Base-by-base conservation (phyloP, 2,888 invertebrate species). In the Parnassius orleans region DNA sequence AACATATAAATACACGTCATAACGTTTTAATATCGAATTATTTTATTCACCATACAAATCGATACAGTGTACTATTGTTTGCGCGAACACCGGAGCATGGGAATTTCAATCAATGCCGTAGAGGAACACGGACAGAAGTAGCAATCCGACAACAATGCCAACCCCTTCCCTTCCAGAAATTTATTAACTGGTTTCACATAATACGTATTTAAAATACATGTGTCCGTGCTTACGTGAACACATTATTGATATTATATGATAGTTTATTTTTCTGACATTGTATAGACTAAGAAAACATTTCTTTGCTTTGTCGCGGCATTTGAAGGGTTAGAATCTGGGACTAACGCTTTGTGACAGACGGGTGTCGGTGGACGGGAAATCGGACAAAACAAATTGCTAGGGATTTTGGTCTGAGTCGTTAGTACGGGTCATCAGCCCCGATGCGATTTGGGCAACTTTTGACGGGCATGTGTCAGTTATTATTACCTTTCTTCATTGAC, bases 171-270 rank as follows among this genome's bases (percentile, higher is more conserved):
- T 77, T 74, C 72, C 72, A 71, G 67, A 69, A 73, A 75, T 75
- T 78, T 77, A 83, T 82, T 78, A 90, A 90, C 91, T 86, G 87
- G 91, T 91, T 90, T 77, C 78, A 70, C 80, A 91, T 89, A 91
- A 90, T 90, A 86, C 81, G 83, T 86, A 84, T 90, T 90, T 90
- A 89, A 90, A 90, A 90, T 89, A 91, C 90, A 90, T 90, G 87
- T 90, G 90, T 90, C 85, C 82, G 84, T 81, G 74, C 78, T 75
- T 80, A 74, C 77, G 73, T 81, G 83, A 84, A 87, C 87, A 81
- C 86, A 90, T 87, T 90, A 90, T 90, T 90, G 90, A 90, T 90
- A 90, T 90, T 90, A 86, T 89, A 90, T 88, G 90, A 90, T 89
- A 90, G 90, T 90, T 90, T 90, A 90, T 87, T 90, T 90, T 87